These are phyloP conservation scores for Andrena praecox DNA, from an alignment of 2,888 invertebrate genomes.

Conservation along the genomic window DNA sequence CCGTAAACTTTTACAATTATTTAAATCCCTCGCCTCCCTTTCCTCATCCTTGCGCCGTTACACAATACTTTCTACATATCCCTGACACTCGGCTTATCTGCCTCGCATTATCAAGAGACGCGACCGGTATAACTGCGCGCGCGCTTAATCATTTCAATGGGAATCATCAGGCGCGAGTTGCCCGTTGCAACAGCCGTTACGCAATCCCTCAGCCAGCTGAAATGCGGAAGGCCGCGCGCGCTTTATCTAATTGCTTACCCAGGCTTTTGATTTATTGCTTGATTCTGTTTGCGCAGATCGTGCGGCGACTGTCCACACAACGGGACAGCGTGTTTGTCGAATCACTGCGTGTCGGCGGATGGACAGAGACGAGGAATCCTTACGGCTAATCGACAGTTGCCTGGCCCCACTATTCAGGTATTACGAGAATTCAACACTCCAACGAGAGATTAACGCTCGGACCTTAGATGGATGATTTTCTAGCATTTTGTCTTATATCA, in stretches of 20 bases:
- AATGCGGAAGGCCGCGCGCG: constrained; percentile 59
- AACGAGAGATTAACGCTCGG: background rate
- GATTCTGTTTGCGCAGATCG: constrained; percentile 83
- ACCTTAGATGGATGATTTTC: background rate
- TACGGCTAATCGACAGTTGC: constrained; percentile 89
- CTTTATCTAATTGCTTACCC: background rate
- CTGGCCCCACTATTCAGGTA: constrained; percentile 89
- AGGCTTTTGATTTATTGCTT: background rate
- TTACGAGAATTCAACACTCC: background rate
- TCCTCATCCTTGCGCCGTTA: too few relatives aligned
- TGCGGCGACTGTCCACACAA: constrained; percentile 89
- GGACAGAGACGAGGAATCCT: constrained; percentile 88
- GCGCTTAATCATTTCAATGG: background rate
- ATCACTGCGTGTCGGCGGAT: constrained; percentile 89
- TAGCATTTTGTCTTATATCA: background rate
- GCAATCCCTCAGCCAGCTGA: constrained; percentile 49
- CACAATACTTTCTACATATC: too few relatives aligned
- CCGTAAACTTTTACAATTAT: too few relatives aligned
- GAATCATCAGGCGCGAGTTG: constrained; percentile 12
- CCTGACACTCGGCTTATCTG: too few relatives aligned
- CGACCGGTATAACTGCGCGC: background rate
- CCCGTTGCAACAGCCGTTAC: constrained; percentile 53
- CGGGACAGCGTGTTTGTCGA: constrained; percentile 87
- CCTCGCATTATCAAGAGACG: too few relatives aligned
- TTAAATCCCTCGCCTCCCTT: too few relatives aligned